Evolutionary conservation across 2,888 invertebrate genomes (phyloP), one percentile per base, ranked within the genome.

Genomic region (Melinaea marsaeus): DNA sequence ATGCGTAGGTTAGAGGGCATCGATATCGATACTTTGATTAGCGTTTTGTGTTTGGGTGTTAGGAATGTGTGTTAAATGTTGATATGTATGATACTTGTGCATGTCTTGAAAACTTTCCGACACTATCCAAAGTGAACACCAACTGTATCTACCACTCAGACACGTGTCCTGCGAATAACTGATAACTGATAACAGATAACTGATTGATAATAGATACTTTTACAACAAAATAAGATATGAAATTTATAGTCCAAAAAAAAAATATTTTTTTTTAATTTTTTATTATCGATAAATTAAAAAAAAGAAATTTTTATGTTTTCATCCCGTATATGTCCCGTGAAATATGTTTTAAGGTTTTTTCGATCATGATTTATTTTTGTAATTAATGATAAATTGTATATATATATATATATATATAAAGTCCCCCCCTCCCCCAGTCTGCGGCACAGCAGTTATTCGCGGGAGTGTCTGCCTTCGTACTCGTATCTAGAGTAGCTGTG

Each of bases 121-220:
- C 67, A 72, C 69, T 62, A 59, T 32, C 22, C 55, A 61, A 57
- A 54, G 60, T 59, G 51, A 60, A 63, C 57, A 68, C 61, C 22
- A 60, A 61, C 54, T 65, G 45, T 60, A 62, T 63, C 47, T 65
- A 62, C 68, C 67, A 71, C 70, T 65, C 61, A 68, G 71, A 69
- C 69, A 73, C 63, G 57, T 59, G 71, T 85, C 88, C 86, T 88
- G 89, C 88, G 83, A 87, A 89, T 89, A 89, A 88, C 88, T 88
- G 86, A 85, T 71, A 22, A 42, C 60, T 47, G 47, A n/a, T 61
- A 57, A 42, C 42, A 42, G 42, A 89, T 89, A 89, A 88, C 88
- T 88, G 86, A 85, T 71, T 47, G 47, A n/a, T 61, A 57, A 42
- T 9, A 42, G 42, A 42, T 42, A 9, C 42, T 42, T 59, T 63